phyloP scores from a whole-genome alignment of 2,888 invertebrate species.

The Pyralis farinalis region DNA sequence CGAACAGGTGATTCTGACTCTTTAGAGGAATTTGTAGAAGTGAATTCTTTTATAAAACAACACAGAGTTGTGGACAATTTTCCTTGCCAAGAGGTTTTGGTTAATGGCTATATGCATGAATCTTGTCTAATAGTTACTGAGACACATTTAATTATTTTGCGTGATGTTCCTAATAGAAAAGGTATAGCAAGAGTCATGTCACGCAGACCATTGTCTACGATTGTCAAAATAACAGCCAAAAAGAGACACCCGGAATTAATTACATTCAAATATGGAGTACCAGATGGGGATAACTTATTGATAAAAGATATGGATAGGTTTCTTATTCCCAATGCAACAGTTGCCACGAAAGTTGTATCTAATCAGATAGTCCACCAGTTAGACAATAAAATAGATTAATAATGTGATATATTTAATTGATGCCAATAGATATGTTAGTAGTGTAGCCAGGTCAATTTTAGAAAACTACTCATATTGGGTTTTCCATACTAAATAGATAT shows the following conservation, averaged over 20 bases:
- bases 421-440: too few relatives aligned
- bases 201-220: conserved; percentile 92
- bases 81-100: conserved; percentile 95
- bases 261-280: conserved; percentile 97
- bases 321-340: conserved; percentile 94
- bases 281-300: conserved; percentile 88
- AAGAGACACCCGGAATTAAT: conserved; percentile 97
- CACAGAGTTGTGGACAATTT: conserved; percentile 93
- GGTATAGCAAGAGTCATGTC: conserved; percentile 93
- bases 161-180: conserved; percentile 87
- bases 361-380: conserved; percentile 87
- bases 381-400: conserved; percentile 50
- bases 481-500: too few relatives aligned
- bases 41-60: conserved; percentile 90
- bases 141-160: conserved; percentile 91
- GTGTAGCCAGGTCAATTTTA: too few relatives aligned
- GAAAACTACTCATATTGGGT: too few relatives aligned
- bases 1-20: conserved; percentile 81
- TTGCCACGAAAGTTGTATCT: conserved; percentile 94
- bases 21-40: conserved; percentile 87
- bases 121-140: conserved; percentile 93
- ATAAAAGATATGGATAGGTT: conserved; percentile 96
- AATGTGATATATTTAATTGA: too few relatives aligned
- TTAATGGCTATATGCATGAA: conserved; percentile 93
- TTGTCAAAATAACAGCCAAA: conserved; percentile 98